Base-by-base conservation (phyloP, 2,888 invertebrate genomes). In the Plagodis pulveraria region DNA sequence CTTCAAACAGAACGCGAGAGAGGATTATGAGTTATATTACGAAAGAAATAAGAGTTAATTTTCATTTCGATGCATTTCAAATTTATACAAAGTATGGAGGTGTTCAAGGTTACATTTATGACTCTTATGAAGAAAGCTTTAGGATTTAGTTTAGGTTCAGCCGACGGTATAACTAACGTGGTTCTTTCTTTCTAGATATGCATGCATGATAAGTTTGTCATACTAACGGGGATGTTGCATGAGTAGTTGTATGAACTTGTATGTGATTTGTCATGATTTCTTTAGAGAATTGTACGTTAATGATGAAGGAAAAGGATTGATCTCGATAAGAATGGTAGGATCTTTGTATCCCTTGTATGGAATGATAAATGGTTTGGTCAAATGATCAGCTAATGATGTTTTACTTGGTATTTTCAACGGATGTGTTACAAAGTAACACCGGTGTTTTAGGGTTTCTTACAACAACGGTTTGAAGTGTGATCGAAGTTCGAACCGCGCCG, bases 181-280 rank as follows among this genome's bases (percentile, higher is more conserved):
- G 57, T 36, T 36, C 22, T 36, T 62, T 63, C 60, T 69, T 58
- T 57, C 33, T 35, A 66, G 66, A 63, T 66, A 62, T 70, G 70
- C 72, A 72, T 72, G 70, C 72, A 72, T 72, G 70, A 68, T 74
- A 71, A 72, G 69, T 65, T 64, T 62, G 57, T 72, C 70, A 65
- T 74, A 75, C 76, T 74, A 74, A 72, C 73, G 70, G 70, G 60
- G 71, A 59, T 61, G 70, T 66, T 73, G 64, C 63, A 60, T 58
- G 58, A 59, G 6, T 50, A 58, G 55, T 51, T 43, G 47, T 40
- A 38, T 36, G 43, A 61, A 61, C 53, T 49, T 62, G 56, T 48
- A 58, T 51, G 57, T 61, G 61, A 63, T 62, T 62, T 50, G 59
- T 65, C 63, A 64, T 60, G 49, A 59, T 58, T 57, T 53, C 34